These are phyloP conservation scores for Hypotaenidia philippensis DNA, from an alignment of 2,797 vertebrate genomes.

Conservation along the genomic window DNA sequence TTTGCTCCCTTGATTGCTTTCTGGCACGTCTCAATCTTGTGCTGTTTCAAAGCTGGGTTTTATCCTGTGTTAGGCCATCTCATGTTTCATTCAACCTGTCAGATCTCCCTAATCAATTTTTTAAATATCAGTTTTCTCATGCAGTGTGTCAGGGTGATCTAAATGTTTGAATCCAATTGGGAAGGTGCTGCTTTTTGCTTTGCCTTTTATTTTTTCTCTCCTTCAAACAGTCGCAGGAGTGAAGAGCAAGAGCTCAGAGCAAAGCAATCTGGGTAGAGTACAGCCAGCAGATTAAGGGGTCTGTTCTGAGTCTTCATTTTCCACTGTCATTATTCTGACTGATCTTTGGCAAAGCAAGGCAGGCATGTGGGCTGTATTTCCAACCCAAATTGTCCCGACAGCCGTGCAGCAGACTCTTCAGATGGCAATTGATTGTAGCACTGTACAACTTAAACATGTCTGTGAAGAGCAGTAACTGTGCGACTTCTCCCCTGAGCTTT, in stretches of 20 bases:
- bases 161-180: not conserved
- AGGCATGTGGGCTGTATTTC: not conserved
- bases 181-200: not conserved
- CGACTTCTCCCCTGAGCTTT: not conserved
- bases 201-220: not conserved
- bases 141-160: not conserved
- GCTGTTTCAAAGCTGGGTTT: not conserved
- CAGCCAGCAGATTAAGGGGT: not conserved
- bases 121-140: not conserved
- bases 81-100: not conserved
- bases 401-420: not conserved
- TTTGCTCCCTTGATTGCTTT: slow-evolving; percentile 18
- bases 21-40: not conserved
- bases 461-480: not conserved
- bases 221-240: not conserved
- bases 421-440: not conserved
- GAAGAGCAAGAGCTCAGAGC: not conserved
- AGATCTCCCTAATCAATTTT: not conserved
- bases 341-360: slow-evolving; percentile 11
- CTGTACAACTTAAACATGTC: not conserved
- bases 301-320: not conserved
- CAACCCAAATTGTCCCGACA: not conserved
- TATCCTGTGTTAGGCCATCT: not conserved
- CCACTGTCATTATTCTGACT: not conserved
- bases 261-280: not conserved